Percentiles rank a stretch among this genome's conserved stretches.
These are phyloP conservation scores for Mesaphorura yosii DNA, from an alignment of 1,140 invertebrate genomes.

Conservation along the genomic window DNA sequence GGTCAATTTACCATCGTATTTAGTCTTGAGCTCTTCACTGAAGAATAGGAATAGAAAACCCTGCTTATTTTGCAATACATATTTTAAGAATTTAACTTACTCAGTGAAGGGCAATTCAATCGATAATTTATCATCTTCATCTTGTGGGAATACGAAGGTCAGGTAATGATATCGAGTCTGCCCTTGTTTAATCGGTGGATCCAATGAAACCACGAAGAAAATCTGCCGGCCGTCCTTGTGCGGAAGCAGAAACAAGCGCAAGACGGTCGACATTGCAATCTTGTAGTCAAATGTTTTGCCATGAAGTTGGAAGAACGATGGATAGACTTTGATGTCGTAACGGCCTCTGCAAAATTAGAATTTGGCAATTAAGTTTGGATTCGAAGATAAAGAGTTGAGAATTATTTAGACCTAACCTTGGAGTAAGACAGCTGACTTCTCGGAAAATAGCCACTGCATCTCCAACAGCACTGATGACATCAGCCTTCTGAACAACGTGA, in stretches of 20 bases:
- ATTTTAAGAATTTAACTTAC: constrained; percentile 42
- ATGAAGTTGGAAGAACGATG: constrained; percentile 94
- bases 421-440: constrained; percentile 95
- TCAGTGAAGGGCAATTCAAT: constrained; percentile 84
- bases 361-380: constrained; percentile 6
- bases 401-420: constrained; percentile 55
- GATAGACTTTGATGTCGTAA: constrained; percentile 98
- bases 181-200: constrained; percentile 98
- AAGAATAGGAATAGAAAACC: constrained; percentile 30
- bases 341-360: constrained; percentile 67
- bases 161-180: constrained; percentile 94
- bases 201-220: constrained; percentile 94
- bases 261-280: constrained; percentile 90
- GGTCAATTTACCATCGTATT: constrained; percentile 85
- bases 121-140: constrained; percentile 68
- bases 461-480: constrained; percentile 92
- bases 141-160: constrained; percentile 81
- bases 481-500: constrained; percentile 92
- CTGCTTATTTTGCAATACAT: neutral
- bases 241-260: constrained; percentile 85
- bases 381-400: neutral
- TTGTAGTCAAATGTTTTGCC: constrained; percentile 99
- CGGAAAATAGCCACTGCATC: constrained; percentile 94
- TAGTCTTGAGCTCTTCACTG: constrained; percentile 79
- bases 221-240: constrained; percentile 97